Conservation (phyloP, 2,888 invertebrate species). For the Diplolepis rosae region DNA sequence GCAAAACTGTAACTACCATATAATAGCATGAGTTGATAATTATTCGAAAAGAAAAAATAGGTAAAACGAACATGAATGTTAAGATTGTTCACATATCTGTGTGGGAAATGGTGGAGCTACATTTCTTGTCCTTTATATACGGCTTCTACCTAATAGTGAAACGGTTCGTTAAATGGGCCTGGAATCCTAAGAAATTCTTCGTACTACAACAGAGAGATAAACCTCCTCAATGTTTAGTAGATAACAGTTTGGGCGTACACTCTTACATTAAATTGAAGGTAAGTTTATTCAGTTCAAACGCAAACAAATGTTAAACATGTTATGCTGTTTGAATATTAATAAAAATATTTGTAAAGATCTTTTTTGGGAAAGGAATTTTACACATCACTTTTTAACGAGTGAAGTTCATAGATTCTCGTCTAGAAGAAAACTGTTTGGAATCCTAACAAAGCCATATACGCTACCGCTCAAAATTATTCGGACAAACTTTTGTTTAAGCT, state of each 20-base stretch:
- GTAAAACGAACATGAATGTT: background rate
- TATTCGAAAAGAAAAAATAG: background rate
- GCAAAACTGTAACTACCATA: background rate
- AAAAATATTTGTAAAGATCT: too few relatives aligned
- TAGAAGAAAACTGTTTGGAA: too few relatives aligned
- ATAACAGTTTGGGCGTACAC: constrained; percentile 78
- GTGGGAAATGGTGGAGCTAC: constrained; percentile 74
- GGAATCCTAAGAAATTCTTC: constrained; percentile 74
- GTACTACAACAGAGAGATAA: constrained; percentile 74
- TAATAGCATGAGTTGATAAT: background rate
- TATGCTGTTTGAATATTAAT: too few relatives aligned
- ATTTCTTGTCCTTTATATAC: constrained; percentile 74
- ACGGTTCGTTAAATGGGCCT: constrained; percentile 74
- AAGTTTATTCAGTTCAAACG: too few relatives aligned
- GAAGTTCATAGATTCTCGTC: too few relatives aligned
- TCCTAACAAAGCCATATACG: too few relatives aligned
- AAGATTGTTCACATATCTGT: constrained; percentile 75
- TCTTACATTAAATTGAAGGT: constrained; percentile 81
- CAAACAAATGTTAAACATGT: too few relatives aligned
- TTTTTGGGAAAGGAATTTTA: too few relatives aligned
- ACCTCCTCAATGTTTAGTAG: constrained; percentile 78
- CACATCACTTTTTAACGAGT: too few relatives aligned
- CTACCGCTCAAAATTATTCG: too few relatives aligned
- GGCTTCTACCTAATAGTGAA: constrained; percentile 76
- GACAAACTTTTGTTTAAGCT: too few relatives aligned